Evolutionary conservation across 2,888 invertebrate genomes (phyloP).

Genomic region (Lasioglossum lativentre): DNA sequence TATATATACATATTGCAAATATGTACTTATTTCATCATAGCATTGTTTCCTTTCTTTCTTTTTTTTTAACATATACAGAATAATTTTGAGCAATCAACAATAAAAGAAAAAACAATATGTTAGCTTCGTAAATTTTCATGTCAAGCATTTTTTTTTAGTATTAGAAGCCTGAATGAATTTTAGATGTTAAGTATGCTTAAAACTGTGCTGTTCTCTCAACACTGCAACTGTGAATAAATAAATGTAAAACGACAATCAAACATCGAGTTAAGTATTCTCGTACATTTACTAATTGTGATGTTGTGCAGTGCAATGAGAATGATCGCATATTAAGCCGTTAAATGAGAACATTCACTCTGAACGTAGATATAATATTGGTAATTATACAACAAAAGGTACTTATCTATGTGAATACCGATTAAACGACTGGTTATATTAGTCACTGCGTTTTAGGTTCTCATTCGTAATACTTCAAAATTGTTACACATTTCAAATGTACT

Average conservation of each 20-base stretch:
- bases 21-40: slow-evolving; percentile 21
- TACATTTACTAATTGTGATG: slow-evolving; percentile 36
- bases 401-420: slow-evolving; percentile 24
- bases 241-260: slow-evolving; percentile 38
- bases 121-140: slow-evolving; percentile 39
- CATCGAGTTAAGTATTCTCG: slow-evolving; percentile 25
- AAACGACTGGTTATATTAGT: slow-evolving; percentile 32
- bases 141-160: slow-evolving; percentile 43
- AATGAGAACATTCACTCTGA: slow-evolving; percentile 30
- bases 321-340: slow-evolving; percentile 7
- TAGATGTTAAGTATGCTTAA: slow-evolving; percentile 53
- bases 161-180: slow-evolving; percentile 44
- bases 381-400: slow-evolving; percentile 30
- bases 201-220: slow-evolving; percentile 50
- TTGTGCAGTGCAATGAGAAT: slow-evolving; percentile 28
- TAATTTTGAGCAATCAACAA: slow-evolving; percentile 41
- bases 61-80: not conserved
- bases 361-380: slow-evolving; percentile 22
- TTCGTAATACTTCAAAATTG: slow-evolving; percentile 69
- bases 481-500: slow-evolving; percentile 65
- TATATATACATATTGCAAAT: slow-evolving; percentile 23
- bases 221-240: slow-evolving; percentile 42
- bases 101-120: slow-evolving; percentile 36
- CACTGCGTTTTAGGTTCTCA: slow-evolving; percentile 27
- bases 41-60: slow-evolving; percentile 25